Percentiles rank a stretch among this genome's conserved stretches.
phyloP scores from a whole-genome alignment of 37 sponge, comb jelly and placozoan genomes.

The Bolinopsis microptera region DNA sequence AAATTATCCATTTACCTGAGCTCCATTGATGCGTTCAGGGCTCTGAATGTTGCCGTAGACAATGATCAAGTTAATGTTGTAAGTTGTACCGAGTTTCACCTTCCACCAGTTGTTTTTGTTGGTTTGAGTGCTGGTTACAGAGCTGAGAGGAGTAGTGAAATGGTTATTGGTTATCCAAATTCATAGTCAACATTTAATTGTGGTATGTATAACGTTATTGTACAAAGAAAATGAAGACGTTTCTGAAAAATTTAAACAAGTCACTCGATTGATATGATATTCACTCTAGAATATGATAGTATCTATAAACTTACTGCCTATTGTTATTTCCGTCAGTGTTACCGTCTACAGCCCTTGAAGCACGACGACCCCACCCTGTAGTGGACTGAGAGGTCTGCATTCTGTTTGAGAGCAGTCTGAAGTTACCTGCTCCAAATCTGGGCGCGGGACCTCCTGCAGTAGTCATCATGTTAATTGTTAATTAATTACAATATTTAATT shows the following conservation, averaged over 20 bases:
- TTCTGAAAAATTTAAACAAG: too few species aligned
- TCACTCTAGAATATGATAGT: too few species aligned
- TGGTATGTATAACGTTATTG: too few species aligned
- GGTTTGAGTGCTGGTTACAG: neutral
- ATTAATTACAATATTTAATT: too few species aligned
- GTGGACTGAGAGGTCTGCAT: neutral
- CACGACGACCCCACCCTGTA: neutral
- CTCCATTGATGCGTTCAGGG: neutral
- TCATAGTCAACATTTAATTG: too few species aligned
- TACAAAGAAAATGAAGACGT: too few species aligned
- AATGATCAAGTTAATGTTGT: neutral
- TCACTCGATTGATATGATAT: too few species aligned
- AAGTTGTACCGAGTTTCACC: neutral
- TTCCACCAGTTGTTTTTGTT: slow-evolving; percentile 30
- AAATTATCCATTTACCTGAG: neutral
- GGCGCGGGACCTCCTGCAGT: neutral
- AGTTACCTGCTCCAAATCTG: neutral
- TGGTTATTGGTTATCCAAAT: neutral
- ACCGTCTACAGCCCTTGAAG: neutral
- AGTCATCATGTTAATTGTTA: neutral
- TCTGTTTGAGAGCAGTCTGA: neutral
- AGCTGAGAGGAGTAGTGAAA: neutral
- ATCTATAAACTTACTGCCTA: neutral
- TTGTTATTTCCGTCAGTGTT: neutral
- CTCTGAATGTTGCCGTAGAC: neutral